These are phyloP conservation scores for Sebastes diaconus DNA, from an alignment of 2,797 vertebrate species.

Conservation along the genomic window DNA sequence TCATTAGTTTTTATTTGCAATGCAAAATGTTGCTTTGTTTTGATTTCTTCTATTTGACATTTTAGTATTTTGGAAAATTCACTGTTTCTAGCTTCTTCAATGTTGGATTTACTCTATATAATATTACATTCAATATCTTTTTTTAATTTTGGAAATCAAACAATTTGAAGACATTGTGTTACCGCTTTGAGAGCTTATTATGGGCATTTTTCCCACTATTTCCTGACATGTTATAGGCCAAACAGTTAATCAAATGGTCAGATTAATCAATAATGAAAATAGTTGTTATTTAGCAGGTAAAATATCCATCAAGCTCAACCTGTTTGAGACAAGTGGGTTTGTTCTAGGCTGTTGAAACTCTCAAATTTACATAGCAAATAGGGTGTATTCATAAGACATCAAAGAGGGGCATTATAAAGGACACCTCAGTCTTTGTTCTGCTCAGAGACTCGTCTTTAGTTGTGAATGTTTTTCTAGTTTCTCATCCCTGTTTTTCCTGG, in stretches of 20 bases:
- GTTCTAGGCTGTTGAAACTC: background rate
- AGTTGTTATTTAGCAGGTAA: background rate
- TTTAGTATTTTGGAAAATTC: background rate
- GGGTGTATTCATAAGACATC: background rate
- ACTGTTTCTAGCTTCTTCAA: too few species aligned
- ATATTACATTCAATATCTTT: too few species aligned
- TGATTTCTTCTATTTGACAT: background rate
- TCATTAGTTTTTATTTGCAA: too few species aligned
- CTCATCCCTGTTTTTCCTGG: background rate
- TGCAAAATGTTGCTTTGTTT: background rate
- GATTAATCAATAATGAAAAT: background rate
- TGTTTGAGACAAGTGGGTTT: background rate
- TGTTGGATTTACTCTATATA: too few species aligned
- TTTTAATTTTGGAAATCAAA: background rate
- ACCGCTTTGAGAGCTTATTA: background rate
- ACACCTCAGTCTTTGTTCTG: background rate
- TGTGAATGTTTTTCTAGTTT: background rate
- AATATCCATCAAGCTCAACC: background rate
- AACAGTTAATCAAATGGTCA: background rate
- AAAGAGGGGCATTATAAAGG: background rate
- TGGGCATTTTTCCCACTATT: background rate
- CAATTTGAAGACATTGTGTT: background rate
- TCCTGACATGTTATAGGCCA: background rate
- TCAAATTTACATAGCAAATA: constrained; percentile 1
- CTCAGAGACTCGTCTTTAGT: background rate